These are phyloP conservation scores for Antheraea pernyi DNA, from an alignment of 1,140 invertebrate genomes.

Conservation along the genomic window DNA sequence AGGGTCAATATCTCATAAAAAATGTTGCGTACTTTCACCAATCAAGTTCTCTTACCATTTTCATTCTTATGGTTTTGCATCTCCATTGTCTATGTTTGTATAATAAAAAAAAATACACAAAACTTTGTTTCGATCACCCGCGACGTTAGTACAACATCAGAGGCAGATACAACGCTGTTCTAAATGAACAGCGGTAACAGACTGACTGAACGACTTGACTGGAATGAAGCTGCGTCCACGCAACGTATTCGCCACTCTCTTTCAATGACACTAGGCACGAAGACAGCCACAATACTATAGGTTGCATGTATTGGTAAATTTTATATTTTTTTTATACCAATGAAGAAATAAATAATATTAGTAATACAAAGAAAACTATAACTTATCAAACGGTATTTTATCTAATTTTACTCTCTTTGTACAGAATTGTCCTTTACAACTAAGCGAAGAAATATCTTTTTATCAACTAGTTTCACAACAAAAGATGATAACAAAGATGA, in stretches of 20 bases:
- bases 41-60: constrained; percentile 20
- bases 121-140: constrained; percentile 8
- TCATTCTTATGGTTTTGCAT: constrained; percentile 24
- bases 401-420: neutral
- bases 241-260: neutral
- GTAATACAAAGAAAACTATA: no score
- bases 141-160: constrained; percentile 10
- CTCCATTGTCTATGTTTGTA: constrained; percentile 20
- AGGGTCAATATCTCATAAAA: constrained; percentile 8
- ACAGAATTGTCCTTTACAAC: neutral
- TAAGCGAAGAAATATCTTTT: neutral
- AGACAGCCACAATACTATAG: neutral
- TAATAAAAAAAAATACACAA: constrained; percentile 7
- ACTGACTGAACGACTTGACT: constrained; percentile 3
- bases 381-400: neutral
- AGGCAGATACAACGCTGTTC: constrained; percentile 1
- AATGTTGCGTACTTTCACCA: constrained; percentile 25
- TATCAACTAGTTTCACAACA: neutral
- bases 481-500: neutral
- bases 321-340: no score
- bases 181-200: constrained; percentile 5
- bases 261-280: neutral
- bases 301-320: no score
- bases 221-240: neutral
- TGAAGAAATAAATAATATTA: no score